phyloP scores from a whole-genome alignment of 2,888 invertebrate species.

The Aporophyla nigra region DNA sequence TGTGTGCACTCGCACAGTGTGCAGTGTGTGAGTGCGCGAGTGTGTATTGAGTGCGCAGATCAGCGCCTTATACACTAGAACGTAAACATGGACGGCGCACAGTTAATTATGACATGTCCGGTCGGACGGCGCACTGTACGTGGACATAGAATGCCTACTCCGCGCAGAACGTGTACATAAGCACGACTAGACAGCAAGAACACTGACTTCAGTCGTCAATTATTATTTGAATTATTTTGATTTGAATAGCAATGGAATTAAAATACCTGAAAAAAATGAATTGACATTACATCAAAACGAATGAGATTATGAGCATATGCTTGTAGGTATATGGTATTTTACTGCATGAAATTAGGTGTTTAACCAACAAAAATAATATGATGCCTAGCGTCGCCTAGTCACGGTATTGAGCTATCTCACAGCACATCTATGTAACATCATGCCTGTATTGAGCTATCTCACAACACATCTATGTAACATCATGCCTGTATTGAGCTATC shows the following conservation, averaged over 20 bases:
- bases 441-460: background rate
- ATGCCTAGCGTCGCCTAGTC: background rate
- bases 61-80: background rate
- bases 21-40: background rate
- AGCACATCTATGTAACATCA: too few species aligned
- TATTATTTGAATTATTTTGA: background rate
- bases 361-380: too few species aligned
- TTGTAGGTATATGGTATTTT: background rate
- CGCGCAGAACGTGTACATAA: background rate
- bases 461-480: too few species aligned
- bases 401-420: background rate
- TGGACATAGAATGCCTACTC: background rate
- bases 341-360: background rate
- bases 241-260: background rate
- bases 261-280: background rate
- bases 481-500: background rate
- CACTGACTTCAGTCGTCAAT: background rate
- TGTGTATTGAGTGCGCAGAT: background rate
- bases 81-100: constrained; percentile 13
- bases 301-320: background rate
- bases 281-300: background rate
- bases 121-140: background rate
- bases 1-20: background rate
- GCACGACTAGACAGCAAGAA: background rate
- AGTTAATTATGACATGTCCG: constrained; percentile 36